phyloP scores from a whole-genome alignment of 1,140 invertebrate species.

The Drosophila tropicalis region DNA sequence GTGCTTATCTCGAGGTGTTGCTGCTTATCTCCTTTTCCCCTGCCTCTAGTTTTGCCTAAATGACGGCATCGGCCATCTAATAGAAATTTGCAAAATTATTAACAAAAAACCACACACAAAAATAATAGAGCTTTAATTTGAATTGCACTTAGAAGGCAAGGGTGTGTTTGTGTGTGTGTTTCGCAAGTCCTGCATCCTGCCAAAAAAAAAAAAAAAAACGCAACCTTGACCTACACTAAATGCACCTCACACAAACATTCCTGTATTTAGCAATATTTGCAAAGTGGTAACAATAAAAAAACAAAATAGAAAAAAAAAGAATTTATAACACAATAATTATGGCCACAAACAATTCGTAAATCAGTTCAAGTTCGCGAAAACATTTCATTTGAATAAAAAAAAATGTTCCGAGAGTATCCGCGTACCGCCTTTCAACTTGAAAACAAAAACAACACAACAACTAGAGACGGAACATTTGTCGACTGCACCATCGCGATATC shows the following conservation, averaged over 20 bases:
- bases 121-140: conserved; percentile 41
- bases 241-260: neutral
- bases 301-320: neutral
- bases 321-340: neutral
- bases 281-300: neutral
- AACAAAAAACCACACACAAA: neutral
- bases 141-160: neutral
- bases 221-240: conserved; percentile 10
- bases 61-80: conserved; percentile 5
- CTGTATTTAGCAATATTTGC: neutral
- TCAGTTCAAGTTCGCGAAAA: neutral
- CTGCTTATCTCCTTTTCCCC: conserved; percentile 2
- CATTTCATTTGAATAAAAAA: neutral
- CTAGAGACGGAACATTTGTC: neutral
- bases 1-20: conserved; percentile 13
- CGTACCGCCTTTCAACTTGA: neutral
- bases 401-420: neutral
- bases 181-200: conserved; percentile 5
- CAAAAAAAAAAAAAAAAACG: neutral
- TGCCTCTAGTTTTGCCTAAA: neutral
- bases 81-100: neutral
- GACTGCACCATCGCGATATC: too few relatives aligned
- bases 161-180: conserved; percentile 6
- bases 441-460: too few relatives aligned
- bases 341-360: neutral